Base-by-base conservation (phyloP, 2,113 vertebrate genomes). In the Rousettus leschenaultii region DNA sequence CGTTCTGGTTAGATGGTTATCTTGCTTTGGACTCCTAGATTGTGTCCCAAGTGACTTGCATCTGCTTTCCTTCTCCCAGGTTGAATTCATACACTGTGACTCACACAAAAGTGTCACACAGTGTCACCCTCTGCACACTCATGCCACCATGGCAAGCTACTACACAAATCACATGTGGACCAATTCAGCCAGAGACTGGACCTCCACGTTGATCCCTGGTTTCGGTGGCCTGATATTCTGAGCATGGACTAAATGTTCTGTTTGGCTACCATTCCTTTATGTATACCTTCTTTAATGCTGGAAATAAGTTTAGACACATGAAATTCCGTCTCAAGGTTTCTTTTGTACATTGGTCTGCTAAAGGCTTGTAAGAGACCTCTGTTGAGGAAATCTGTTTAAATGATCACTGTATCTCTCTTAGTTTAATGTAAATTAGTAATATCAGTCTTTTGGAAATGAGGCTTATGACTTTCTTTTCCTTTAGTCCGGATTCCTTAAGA, bases 201-300 rank as follows among this genome's bases (percentile, higher is more conserved):
- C 21, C 33, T 21, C 86, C 9, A 0, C 14, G 1, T 2, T 0
- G 10, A 30, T 10, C 30, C 33, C 8, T 45, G 35, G 35, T n/a
- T 40, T 59, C 65, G 19, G 14, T n/a, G 14, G 53, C 13, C 0
- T 74, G 30, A 30, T 61, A 12, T 66, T 53, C 21, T 83, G 63
- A 66, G 70, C 7, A 22, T 8, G n/a, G n/a, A 33, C 28, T 33
- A 14, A 28, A n/a, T 38, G 15, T 61, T 78, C 7, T 3, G 1
- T 30, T 61, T 19, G 14, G 4, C 55, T 48, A 19, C n/a, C 22
- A 22, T 21, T 19, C 1, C n/a, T 65, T 75, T 40, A 30, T 40
- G 19, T 40, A 30, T 33, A 26, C 33, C 10, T 65, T 55, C n/a
- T 33, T 78, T 87, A 83, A 53, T 53, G 7, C 63, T 63, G 12